These are phyloP conservation scores for Lytechinus variegatus DNA, from an alignment of 35 echinoderm and acorn worm genomes.

Conservation along the genomic window DNA sequence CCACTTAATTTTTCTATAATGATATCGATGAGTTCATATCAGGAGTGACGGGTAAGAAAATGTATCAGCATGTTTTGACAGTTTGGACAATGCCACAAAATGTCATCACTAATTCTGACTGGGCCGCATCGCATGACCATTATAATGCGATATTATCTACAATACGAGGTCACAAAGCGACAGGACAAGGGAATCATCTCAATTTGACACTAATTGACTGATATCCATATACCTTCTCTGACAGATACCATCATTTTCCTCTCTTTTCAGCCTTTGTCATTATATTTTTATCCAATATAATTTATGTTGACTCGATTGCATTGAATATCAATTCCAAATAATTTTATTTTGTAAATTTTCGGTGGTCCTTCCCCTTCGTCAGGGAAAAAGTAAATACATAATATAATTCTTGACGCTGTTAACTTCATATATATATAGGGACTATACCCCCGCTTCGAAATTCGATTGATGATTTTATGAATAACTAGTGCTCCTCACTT, in stretches of 20 bases:
- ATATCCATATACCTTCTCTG: neutral
- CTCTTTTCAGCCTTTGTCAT: no score
- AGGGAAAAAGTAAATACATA: no score
- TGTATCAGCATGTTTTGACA: neutral
- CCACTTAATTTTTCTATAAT: neutral
- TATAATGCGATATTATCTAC: neutral
- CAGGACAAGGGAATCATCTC: neutral
- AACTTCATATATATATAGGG: no score
- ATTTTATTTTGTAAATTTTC: no score
- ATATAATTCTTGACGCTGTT: no score
- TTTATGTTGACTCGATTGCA: no score
- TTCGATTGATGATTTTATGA: no score
- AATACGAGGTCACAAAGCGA: neutral
- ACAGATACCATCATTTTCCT: neutral
- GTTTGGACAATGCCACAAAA: neutral
- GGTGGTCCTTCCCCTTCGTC: neutral
- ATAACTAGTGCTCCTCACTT: no score
- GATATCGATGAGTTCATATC: neutral
- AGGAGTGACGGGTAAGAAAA: neutral
- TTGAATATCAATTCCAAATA: no score
- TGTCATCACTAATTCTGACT: neutral
- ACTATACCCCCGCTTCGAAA: no score
- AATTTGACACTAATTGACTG: neutral
- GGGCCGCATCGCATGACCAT: neutral
- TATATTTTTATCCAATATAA: no score